Evolutionary conservation across 2,113 vertebrate genomes (phyloP).

Genomic region (Spea bombifrons): DNA sequence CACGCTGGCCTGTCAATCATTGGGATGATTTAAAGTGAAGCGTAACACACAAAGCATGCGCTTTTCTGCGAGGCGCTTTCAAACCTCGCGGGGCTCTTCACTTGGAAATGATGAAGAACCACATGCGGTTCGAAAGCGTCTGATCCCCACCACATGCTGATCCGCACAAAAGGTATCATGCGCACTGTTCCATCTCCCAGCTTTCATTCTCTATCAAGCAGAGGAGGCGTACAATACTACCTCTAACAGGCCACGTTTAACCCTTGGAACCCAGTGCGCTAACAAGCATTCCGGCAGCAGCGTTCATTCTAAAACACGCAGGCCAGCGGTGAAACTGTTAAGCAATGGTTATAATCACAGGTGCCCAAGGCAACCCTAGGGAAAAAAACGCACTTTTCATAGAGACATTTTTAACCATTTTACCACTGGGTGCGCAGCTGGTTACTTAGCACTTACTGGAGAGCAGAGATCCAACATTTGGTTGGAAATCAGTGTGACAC

Average conservation of each 20-base stretch:
- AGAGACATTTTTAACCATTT: no score
- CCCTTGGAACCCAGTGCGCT: background rate
- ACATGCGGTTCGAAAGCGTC: background rate
- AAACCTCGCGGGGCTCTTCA: background rate
- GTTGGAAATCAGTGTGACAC: no score
- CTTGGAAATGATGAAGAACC: background rate
- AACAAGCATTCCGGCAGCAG: no score
- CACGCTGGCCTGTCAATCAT: constrained; percentile 59
- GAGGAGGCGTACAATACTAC: background rate
- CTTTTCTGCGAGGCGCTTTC: background rate
- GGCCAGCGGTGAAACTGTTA: no score
- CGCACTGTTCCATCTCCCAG: background rate
- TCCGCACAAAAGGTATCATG: background rate
- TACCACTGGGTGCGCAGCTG: no score
- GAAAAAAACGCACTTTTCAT: no score
- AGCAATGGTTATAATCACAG: no score
- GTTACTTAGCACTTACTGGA: no score
- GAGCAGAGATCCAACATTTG: no score
- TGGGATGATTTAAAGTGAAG: background rate
- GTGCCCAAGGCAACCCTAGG: no score
- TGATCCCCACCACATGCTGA: background rate
- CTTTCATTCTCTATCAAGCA: background rate
- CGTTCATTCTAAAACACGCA: no score
- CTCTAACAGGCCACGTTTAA: background rate
- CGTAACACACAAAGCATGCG: background rate